Evolutionary conservation across 2,113 vertebrate species (phyloP).

Genomic region (Dicerorhinus sumatrensis): DNA sequence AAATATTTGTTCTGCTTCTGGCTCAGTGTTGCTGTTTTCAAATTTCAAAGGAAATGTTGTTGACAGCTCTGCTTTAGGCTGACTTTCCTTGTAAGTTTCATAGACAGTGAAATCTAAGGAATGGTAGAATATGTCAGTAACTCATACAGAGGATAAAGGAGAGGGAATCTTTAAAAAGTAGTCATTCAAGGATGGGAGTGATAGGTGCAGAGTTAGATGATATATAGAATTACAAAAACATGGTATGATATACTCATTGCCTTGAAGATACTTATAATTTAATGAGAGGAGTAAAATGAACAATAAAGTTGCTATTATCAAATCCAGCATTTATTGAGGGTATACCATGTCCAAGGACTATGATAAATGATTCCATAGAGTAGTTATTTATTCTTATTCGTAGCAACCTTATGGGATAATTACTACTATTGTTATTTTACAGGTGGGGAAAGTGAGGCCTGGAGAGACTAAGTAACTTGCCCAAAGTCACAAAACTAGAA

Average conservation of each 20-base stretch:
- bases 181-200: not conserved
- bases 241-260: not conserved
- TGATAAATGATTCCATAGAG: not conserved
- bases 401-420: not conserved
- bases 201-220: not conserved
- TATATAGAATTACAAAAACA: not conserved
- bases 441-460: not conserved
- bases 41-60: slow-evolving; percentile 30
- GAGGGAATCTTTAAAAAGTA: not conserved
- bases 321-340: not conserved
- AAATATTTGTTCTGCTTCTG: slow-evolving; percentile 20
- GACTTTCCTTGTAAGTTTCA: not conserved
- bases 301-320: not conserved
- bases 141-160: not conserved
- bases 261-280: not conserved
- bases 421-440: slow-evolving; percentile 41
- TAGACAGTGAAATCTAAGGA: not conserved
- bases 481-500: not conserved
- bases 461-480: not conserved
- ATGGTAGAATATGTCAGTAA: not conserved
- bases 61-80: not conserved
- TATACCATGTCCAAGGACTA: no score
- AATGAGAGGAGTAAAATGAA: slow-evolving; percentile 10
- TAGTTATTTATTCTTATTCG: not conserved
- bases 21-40: not conserved